These are phyloP conservation scores for Callimorpha dominula DNA, from an alignment of 2,888 invertebrate genomes.

Conservation along the genomic window DNA sequence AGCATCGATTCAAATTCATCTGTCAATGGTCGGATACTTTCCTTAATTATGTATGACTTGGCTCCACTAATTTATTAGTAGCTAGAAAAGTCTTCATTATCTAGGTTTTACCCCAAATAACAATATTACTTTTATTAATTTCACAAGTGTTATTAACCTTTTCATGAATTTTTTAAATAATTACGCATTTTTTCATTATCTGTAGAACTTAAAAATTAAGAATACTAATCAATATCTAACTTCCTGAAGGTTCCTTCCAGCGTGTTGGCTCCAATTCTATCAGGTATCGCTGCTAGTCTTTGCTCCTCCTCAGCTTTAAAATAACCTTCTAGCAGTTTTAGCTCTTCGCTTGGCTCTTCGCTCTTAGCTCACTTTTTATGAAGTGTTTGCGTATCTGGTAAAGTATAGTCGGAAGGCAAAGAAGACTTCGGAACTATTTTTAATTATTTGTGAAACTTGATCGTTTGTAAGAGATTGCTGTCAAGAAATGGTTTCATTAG, in stretches of 20 bases:
- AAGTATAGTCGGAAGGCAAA: conserved; percentile 79
- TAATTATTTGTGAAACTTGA: conserved; percentile 81
- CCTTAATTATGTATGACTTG: too few relatives aligned
- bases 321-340: conserved; percentile 28
- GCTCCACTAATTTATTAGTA: too few relatives aligned
- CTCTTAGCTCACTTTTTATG: conserved; percentile 34
- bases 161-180: too few relatives aligned
- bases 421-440: conserved; percentile 73
- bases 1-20: too few relatives aligned
- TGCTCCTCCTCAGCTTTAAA: conserved; percentile 44
- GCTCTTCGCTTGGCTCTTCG: too few relatives aligned
- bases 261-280: not conserved
- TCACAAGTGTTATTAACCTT: too few relatives aligned
- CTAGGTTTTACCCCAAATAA: too few relatives aligned
- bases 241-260: conserved; percentile 6
- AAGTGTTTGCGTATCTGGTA: conserved; percentile 50
- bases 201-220: not conserved
- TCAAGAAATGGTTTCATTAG: conserved; percentile 74
- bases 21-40: too few relatives aligned
- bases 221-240: conserved; percentile 15
- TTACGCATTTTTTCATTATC: too few relatives aligned
- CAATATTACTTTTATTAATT: too few relatives aligned
- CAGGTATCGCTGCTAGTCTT: conserved; percentile 12
- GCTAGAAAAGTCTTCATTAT: too few relatives aligned
- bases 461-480: conserved; percentile 62